Evolutionary conservation across 2,888 invertebrate genomes (phyloP), one percentile per base, ranked within the genome.

Genomic region (Zaprionus bogoriensis): DNA sequence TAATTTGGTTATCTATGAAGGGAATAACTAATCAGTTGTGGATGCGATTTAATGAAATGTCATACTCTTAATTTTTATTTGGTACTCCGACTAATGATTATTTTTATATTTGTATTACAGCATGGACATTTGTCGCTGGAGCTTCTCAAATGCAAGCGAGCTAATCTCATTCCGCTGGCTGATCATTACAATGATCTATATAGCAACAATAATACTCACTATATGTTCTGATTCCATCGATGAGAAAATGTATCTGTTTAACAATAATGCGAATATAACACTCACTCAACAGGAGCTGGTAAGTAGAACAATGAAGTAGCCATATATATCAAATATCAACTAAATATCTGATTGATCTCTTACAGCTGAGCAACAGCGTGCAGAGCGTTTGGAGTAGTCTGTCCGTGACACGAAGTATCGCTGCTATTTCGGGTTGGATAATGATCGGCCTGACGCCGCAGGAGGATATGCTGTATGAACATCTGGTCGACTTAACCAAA

Each of bases 341-440:
- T 2, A 23, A 42, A 23, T 30, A 46, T 36, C 7, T 3, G n/a
- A n/a, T n/a, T n/a, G n/a, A n/a, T n/a, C 10, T 20, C 27, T 7
- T 12, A 23, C 23, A 89, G 92, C 88, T 92, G 55, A 91, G 91
- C 60, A 89, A 89, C 68, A 89, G 89, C 63, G 91, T 92, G 57
- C 78, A 92, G 47, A 90, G 89, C 28, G 90, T 92, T 4, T 93
- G 93, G 93, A 92, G 92, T 62, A 92, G 92, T 70, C 77, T 93
- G 67, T 92, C 93, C 42, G 89, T 92, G 55, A 92, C 92, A 76
- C 89, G 93, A 41, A 92, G 92, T 55, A 88, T 92, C 74, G 90
- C 92, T 48, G 93, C 92, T 27, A 92, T 92, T 60, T 87, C 91
- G 28, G 92, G 92, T 22, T 93, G 93, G 93, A 90, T 92, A 41